Conservation (phyloP, 2,888 invertebrate genomes). For the Morpho deidamia region DNA sequence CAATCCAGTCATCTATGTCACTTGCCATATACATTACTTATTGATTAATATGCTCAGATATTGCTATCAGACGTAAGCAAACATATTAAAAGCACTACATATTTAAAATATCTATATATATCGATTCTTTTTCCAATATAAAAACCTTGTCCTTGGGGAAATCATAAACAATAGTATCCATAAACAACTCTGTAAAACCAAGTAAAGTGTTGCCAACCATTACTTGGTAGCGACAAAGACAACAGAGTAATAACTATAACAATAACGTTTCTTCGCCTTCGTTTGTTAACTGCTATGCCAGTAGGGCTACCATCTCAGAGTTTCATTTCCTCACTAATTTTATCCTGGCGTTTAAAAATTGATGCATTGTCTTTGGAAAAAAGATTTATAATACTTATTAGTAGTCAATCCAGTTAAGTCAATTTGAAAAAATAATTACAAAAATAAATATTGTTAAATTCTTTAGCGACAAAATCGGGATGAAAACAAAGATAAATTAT, state of each 20-base stretch:
- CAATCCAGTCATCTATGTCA: too few species aligned
- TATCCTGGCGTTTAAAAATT: neutral
- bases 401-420: too few species aligned
- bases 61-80: too few species aligned
- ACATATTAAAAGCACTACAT: neutral
- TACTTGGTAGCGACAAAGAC: constrained; percentile 43
- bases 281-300: constrained; percentile 48
- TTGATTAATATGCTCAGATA: too few species aligned
- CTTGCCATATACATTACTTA: too few species aligned
- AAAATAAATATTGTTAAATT: too few species aligned
- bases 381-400: too few species aligned
- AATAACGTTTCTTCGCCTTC: constrained; percentile 55
- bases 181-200: constrained; percentile 35
- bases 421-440: too few species aligned
- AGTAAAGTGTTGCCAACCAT: constrained; percentile 56
- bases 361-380: too few species aligned
- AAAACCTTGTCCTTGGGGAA: constrained; percentile 7
- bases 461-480: neutral
- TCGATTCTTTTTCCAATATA: neutral
- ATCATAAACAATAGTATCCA: constrained; percentile 29
- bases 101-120: neutral
- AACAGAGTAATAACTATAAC: constrained; percentile 59
- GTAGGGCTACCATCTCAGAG: constrained; percentile 22
- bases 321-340: constrained; percentile 19
- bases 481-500: too few species aligned